Conservation (phyloP, 2,113 vertebrate genomes). For the Oreocharis arfaki region DNA sequence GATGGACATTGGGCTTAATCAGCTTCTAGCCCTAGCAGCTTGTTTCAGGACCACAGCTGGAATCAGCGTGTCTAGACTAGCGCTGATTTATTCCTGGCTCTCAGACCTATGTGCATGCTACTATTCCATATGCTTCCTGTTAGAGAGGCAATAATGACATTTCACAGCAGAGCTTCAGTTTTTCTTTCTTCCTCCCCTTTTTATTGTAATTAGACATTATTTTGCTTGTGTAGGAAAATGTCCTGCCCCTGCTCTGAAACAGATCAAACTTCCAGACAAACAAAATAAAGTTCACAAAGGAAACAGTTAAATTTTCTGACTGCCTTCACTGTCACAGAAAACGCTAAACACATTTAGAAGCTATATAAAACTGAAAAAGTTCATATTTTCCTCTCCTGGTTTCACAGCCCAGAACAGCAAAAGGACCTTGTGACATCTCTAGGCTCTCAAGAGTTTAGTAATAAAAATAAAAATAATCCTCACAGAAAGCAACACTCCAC, state of each 20-base stretch:
- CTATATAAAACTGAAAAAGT: slow-evolving; percentile 28
- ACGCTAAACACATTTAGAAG: slow-evolving; percentile 30
- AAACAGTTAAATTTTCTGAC: slow-evolving; percentile 51
- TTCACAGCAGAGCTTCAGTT: neutral
- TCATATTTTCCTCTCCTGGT: slow-evolving; percentile 61
- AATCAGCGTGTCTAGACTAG: slow-evolving; percentile 44
- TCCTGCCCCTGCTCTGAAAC: neutral
- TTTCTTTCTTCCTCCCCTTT: neutral
- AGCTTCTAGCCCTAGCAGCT: neutral
- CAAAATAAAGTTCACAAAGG: slow-evolving; percentile 34
- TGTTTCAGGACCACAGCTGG: slow-evolving; percentile 45
- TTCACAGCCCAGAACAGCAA: slow-evolving; percentile 1
- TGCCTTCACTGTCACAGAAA: slow-evolving; percentile 16
- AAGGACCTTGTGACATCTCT: slow-evolving; percentile 42
- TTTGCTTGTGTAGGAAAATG: neutral
- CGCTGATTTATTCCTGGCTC: slow-evolving; percentile 48
- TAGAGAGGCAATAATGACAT: slow-evolving; percentile 25
- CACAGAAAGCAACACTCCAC: slow-evolving; percentile 42
- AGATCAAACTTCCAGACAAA: neutral
- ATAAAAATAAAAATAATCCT: slow-evolving; percentile 44
- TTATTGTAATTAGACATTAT: slow-evolving; percentile 5
- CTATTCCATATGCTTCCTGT: slow-evolving; percentile 50
- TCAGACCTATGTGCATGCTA: neutral
- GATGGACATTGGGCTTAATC: neutral
- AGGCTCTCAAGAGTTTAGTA: slow-evolving; percentile 23